Evolutionary conservation across 1,140 invertebrate species (phyloP).

Genomic region (Venustaconcha ellipsiformis): DNA sequence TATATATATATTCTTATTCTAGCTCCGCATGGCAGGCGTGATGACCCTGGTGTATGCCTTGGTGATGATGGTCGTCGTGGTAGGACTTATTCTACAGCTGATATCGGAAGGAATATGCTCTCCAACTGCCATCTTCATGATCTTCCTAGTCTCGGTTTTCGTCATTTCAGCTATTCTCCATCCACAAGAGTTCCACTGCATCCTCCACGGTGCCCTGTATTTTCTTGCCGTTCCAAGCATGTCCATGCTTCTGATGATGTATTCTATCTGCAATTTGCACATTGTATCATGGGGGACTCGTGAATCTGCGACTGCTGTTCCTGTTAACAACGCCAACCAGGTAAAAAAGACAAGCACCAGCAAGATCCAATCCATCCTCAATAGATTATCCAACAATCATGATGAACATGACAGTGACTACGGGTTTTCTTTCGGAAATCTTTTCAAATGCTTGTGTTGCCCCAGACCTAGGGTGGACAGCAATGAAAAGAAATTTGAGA

Average conservation of each 20-base stretch:
- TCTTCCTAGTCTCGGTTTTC: conserved; percentile 68
- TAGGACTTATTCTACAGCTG: conserved; percentile 63
- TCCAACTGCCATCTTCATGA: conserved; percentile 65
- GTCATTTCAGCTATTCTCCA: conserved; percentile 83
- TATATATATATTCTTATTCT: not conserved
- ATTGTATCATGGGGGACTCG: conserved; percentile 93
- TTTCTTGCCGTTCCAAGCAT: conserved; percentile 95
- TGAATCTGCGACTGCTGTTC: conserved; percentile 64
- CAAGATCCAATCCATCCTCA: conserved; percentile 32
- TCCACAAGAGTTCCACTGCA: conserved; percentile 82
- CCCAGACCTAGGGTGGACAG: conserved; percentile 35
- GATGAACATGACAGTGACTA: conserved; percentile 52
- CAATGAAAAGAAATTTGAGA: conserved; percentile 36
- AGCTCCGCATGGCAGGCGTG: conserved; percentile 59
- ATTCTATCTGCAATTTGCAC: conserved; percentile 92
- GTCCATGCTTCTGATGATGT: conserved; percentile 95
- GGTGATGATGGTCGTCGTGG: conserved; percentile 66
- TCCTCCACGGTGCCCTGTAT: conserved; percentile 84
- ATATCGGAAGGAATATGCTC: conserved; percentile 62
- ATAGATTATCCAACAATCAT: conserved; percentile 28
- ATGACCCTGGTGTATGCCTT: conserved; percentile 60
- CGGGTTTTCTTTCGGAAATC: conserved; percentile 57
- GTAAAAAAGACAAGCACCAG: conserved; percentile 22
- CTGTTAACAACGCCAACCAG: conserved; percentile 23
- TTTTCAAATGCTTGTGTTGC: conserved; percentile 60